A percentile compares a stretch with the other conserved stretches of the same genome.
Conservation (phyloP, 2,888 invertebrate species). For the Drosophila percnosoma region DNA sequence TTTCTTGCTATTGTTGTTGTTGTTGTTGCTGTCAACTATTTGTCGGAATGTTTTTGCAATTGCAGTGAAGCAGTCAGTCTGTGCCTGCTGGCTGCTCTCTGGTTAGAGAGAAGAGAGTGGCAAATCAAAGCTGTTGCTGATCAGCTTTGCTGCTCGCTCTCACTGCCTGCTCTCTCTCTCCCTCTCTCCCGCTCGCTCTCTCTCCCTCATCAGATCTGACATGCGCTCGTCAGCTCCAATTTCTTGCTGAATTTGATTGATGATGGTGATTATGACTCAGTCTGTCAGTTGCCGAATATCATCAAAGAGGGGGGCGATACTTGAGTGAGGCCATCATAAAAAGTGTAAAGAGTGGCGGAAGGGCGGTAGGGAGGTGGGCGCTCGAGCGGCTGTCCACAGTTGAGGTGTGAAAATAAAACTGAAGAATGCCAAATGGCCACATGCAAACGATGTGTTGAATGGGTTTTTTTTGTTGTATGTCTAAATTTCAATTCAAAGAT, state of each 20-base stretch:
- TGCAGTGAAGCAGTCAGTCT: conserved; percentile 20
- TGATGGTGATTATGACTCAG: conserved; percentile 73
- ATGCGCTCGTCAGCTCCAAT: conserved; percentile 39
- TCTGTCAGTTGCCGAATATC: conserved; percentile 26
- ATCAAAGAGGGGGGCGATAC: conserved; percentile 8
- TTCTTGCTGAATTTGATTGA: conserved; percentile 63
- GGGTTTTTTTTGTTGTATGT: neutral
- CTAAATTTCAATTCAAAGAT: neutral
- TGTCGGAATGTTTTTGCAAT: conserved; percentile 11
- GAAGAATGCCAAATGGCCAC: conserved; percentile 39
- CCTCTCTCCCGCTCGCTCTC: neutral
- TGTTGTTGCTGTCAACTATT: neutral
- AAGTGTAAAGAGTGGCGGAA: neutral
- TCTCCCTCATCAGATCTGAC: conserved; percentile 4
- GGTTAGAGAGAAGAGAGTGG: neutral
- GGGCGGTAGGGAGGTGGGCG: conserved; percentile 12
- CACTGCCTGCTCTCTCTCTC: conserved; percentile 1
- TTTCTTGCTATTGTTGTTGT: neutral
- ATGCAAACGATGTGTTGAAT: conserved; percentile 39
- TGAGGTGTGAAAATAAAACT: conserved; percentile 58
- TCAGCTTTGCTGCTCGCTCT: neutral
- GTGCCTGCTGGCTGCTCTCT: neutral
- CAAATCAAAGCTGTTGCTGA: conserved; percentile 16
- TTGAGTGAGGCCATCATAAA: conserved; percentile 32
- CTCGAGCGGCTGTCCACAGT: neutral